Percentiles rank a stretch among this genome's conserved stretches.
These are phyloP conservation scores for rat (Rattus norvegicus) DNA, from an alignment of 2,113 vertebrate genomes.

Conservation along the genomic window DNA sequence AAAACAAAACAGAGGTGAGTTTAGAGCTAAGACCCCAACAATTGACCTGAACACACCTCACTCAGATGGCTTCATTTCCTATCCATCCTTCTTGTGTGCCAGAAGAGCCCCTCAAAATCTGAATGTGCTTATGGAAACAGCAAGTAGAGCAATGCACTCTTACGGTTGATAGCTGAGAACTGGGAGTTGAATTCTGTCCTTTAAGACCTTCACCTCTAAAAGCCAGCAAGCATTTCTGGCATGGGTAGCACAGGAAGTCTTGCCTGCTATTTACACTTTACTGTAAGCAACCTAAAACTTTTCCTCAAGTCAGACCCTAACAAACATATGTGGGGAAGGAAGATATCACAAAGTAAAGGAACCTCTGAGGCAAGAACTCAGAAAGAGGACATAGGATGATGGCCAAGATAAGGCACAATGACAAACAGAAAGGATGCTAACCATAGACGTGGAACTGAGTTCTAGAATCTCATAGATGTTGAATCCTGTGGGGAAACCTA, in stretches of 20 bases:
- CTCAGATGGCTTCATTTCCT: neutral
- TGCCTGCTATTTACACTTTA: neutral
- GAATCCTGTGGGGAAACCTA: neutral
- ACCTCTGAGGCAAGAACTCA: neutral
- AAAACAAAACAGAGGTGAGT: neutral
- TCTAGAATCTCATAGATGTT: neutral
- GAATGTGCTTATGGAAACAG: neutral
- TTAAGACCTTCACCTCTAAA: slow-evolving; percentile 10
- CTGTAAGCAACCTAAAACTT: neutral
- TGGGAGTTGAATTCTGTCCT: neutral
- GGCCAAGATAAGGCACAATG: neutral
- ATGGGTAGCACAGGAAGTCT: neutral
- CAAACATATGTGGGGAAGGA: neutral
- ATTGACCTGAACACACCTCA: neutral
- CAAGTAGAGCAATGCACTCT: neutral
- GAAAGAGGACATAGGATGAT: neutral
- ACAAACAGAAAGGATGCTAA: neutral
- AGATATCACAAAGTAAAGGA: neutral
- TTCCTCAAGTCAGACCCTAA: neutral
- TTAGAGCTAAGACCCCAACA: neutral
- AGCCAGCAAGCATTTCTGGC: neutral
- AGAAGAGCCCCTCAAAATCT: neutral
- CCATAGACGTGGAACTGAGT: fast-evolving
- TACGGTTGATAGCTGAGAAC: neutral
- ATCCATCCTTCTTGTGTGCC: neutral